A percentile compares a stretch with the other conserved stretches of the same genome.
Conservation (phyloP, 1,140 invertebrate genomes). For the Paraescarpia echinospica region DNA sequence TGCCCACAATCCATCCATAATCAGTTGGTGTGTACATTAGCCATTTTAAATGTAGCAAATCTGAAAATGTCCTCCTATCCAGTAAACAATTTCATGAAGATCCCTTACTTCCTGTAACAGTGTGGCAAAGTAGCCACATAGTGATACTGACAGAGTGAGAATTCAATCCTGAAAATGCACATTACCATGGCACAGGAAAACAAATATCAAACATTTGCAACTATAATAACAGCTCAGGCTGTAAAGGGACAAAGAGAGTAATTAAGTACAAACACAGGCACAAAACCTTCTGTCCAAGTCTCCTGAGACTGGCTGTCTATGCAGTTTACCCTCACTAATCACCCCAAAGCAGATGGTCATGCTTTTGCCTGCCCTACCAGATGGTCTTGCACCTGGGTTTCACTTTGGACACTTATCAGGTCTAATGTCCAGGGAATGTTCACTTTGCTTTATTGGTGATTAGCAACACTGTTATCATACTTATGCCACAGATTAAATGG, state of each 20-base stretch:
- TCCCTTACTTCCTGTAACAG: background rate
- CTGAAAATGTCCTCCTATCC: background rate
- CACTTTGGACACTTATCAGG: background rate
- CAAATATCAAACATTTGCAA: background rate
- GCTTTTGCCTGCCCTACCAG: background rate
- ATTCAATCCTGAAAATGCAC: background rate
- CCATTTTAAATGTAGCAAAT: background rate
- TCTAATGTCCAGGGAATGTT: background rate
- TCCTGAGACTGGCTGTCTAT: background rate
- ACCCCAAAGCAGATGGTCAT: background rate
- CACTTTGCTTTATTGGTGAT: background rate
- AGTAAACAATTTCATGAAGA: background rate
- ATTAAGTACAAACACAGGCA: background rate
- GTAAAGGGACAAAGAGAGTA: background rate
- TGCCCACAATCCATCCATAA: background rate
- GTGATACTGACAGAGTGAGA: background rate
- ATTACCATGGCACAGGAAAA: background rate
- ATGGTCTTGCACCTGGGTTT: background rate
- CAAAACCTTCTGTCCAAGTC: background rate
- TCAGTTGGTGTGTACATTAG: background rate
- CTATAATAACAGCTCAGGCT: background rate
- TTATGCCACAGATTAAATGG: background rate
- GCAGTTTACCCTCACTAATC: background rate
- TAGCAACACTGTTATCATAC: background rate
- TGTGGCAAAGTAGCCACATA: background rate